Conservation (phyloP, 2,797 vertebrate genomes). For the Echeneis naucrates region DNA sequence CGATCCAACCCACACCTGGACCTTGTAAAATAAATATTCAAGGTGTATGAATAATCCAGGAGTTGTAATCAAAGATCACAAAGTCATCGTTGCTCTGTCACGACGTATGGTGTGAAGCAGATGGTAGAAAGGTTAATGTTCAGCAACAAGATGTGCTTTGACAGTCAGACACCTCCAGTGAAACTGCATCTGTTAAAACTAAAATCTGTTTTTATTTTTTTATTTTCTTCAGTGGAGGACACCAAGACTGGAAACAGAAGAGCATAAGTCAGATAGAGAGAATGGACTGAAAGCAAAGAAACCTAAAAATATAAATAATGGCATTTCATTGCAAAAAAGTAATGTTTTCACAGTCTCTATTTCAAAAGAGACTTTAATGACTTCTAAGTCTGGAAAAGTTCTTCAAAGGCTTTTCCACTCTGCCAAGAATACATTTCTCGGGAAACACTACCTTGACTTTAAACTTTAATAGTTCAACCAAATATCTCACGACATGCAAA, state of each 20-base stretch:
- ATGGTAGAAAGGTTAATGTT: slow-evolving; percentile 75
- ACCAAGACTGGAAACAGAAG: slow-evolving; percentile 33
- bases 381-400: slow-evolving; percentile 21
- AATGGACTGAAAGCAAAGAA: neutral
- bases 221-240: slow-evolving; percentile 35
- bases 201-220: too few relatives aligned
- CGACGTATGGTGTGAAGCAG: slow-evolving; percentile 55
- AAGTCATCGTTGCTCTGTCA: slow-evolving; percentile 57
- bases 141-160: slow-evolving; percentile 51
- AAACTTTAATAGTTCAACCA: slow-evolving; percentile 30
- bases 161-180: slow-evolving; percentile 65
- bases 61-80: slow-evolving; percentile 64
- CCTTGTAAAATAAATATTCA: slow-evolving; percentile 45
- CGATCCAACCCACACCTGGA: slow-evolving; percentile 15
- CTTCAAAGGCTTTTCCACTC: slow-evolving; percentile 25
- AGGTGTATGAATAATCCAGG: slow-evolving; percentile 65
- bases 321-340: slow-evolving; percentile 21
- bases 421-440: slow-evolving; percentile 30
- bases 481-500: slow-evolving; percentile 24
- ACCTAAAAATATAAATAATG: slow-evolving; percentile 18
- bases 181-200: slow-evolving; percentile 69
- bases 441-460: slow-evolving; percentile 27
- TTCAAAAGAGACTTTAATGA: slow-evolving; percentile 51
- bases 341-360: slow-evolving; percentile 39
- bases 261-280: slow-evolving; percentile 24